Percentiles rank a stretch among this genome's conserved stretches.
phyloP scores from a whole-genome alignment of 2,888 invertebrate genomes.

The Apantesis nais region DNA sequence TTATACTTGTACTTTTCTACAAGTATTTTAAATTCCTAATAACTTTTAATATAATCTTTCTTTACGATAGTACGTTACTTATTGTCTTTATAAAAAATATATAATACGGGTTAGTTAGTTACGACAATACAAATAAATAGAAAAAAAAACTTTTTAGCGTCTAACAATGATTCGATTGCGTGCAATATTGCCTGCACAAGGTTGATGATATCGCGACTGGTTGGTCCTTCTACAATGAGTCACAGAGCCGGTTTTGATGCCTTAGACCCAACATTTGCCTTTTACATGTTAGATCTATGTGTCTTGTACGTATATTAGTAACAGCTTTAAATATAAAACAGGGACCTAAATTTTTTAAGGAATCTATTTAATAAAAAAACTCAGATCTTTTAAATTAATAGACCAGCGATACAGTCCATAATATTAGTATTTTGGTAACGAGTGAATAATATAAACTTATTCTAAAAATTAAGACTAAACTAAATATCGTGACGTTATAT shows the following conservation, averaged over 20 bases:
- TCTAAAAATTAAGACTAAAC: no score
- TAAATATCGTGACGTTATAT: no score
- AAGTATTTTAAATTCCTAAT: conserved; percentile 8
- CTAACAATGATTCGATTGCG: conserved; percentile 32
- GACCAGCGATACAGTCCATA: not conserved
- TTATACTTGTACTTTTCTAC: conserved; percentile 1
- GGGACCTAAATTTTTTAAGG: no score
- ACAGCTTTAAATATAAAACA: conserved; percentile 5
- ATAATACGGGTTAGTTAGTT: not conserved
- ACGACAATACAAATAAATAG: not conserved
- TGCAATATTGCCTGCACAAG: conserved; percentile 45
- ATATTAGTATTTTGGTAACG: not conserved
- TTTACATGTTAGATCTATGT: conserved; percentile 44
- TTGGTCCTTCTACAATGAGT: conserved; percentile 60
- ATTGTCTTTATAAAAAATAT: not conserved
- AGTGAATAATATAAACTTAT: not conserved
- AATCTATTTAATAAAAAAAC: not conserved
- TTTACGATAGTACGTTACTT: not conserved
- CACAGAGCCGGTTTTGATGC: conserved; percentile 63
- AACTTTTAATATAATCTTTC: conserved; percentile 1
- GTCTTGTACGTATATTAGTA: conserved; percentile 34
- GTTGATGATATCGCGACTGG: conserved; percentile 43
- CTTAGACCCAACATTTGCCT: conserved; percentile 50
- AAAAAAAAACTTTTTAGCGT: not conserved
- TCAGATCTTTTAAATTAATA: not conserved